Conservation (phyloP, 1,140 invertebrate species). For the Drosophila willistoni region DNA sequence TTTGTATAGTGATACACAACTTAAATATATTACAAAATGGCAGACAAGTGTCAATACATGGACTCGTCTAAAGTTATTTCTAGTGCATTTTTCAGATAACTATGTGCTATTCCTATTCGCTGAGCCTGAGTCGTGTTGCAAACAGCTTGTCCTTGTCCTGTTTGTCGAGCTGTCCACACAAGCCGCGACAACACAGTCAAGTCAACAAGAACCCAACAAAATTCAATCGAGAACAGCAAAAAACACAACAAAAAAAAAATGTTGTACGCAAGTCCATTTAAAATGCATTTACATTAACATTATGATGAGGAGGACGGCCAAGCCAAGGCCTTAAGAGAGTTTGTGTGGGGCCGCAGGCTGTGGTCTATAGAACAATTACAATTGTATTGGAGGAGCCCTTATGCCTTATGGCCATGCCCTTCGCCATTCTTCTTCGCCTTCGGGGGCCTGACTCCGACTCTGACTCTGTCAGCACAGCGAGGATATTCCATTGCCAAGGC, state of each 20-base stretch:
- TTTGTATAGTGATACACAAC: neutral
- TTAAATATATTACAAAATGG: neutral
- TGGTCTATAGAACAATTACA: slow-evolving; percentile 68
- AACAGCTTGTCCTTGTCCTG: slow-evolving; percentile 70
- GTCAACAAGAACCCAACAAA: slow-evolving; percentile 22
- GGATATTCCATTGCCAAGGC: slow-evolving; percentile 33
- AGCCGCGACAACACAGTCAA: slow-evolving; percentile 67
- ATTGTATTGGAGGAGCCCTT: slow-evolving; percentile 49
- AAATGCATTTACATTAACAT: slow-evolving; percentile 83
- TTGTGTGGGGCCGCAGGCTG: slow-evolving; percentile 50
- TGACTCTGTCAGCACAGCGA: slow-evolving; percentile 51
- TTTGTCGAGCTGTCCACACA: slow-evolving; percentile 74
- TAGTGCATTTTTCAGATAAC: slow-evolving; percentile 17
- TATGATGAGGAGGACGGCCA: slow-evolving; percentile 72
- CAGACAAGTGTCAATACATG: neutral
- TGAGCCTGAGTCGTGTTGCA: slow-evolving; percentile 76
- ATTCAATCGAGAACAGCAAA: slow-evolving; percentile 28
- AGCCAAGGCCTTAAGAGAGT: slow-evolving; percentile 44
- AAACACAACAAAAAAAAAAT: slow-evolving; percentile 62
- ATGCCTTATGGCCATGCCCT: neutral
- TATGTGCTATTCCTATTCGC: slow-evolving; percentile 62
- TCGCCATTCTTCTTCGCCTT: neutral
- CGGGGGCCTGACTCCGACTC: slow-evolving; percentile 28
- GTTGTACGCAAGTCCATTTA: slow-evolving; percentile 82
- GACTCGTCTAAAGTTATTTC: neutral